Percentiles rank a stretch among this genome's conserved stretches.
Conservation (phyloP, 2,797 vertebrate genomes). For the Zonotrichia albicollis region DNA sequence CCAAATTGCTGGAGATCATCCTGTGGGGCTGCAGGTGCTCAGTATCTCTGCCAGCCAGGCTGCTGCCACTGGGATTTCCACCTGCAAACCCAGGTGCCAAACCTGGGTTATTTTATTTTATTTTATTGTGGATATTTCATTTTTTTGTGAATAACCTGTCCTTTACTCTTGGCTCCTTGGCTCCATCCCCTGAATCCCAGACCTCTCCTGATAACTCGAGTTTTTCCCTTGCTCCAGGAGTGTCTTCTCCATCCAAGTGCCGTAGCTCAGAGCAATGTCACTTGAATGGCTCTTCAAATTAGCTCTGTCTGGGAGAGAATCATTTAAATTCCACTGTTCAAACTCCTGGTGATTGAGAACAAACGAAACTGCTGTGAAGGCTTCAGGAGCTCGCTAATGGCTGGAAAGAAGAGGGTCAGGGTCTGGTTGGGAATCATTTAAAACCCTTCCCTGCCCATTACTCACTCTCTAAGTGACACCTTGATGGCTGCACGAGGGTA, state of each 20-base stretch:
- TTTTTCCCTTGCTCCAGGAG: background rate
- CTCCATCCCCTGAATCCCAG: background rate
- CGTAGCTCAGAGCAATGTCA: slow-evolving; percentile 9
- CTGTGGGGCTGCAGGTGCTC: background rate
- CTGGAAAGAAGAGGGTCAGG: slow-evolving; percentile 35
- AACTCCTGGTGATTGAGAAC: slow-evolving; percentile 47
- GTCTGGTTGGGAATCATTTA: background rate
- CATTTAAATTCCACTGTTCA: slow-evolving; percentile 47
- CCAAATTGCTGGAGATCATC: background rate
- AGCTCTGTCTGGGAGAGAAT: slow-evolving; percentile 23
- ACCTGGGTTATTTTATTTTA: background rate
- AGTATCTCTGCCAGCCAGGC: background rate
- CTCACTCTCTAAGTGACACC: slow-evolving; percentile 1
- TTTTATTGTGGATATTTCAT: background rate
- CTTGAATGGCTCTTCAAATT: slow-evolving; percentile 42
- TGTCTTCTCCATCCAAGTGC: background rate
- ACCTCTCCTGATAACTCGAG: fast-evolving
- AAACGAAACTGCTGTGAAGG: slow-evolving; percentile 26
- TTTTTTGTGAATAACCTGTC: background rate
- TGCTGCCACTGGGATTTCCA: background rate
- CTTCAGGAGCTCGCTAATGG: slow-evolving; percentile 48
- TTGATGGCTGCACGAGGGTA: background rate
- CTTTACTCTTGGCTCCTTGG: background rate
- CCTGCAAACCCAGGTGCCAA: background rate
- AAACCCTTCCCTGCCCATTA: slow-evolving; percentile 25